Base-by-base conservation (phyloP, 1,140 invertebrate genomes). In the Mizuhopecten yessoensis region DNA sequence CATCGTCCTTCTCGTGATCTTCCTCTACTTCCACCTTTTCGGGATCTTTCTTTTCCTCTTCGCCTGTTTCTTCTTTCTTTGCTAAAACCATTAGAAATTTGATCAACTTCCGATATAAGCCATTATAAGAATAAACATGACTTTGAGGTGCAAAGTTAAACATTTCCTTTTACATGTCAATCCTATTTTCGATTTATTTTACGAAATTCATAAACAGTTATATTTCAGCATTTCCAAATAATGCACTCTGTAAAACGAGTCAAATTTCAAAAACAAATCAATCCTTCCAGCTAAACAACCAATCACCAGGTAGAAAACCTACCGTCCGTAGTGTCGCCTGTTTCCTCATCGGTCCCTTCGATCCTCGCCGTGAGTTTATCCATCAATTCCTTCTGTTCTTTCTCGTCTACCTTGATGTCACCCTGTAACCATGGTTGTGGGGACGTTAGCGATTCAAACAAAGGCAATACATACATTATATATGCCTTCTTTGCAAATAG, bases 21-120 rank as follows among this genome's bases (percentile, higher is more conserved):
- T 93, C 92, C 34, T 93, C 88, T 9, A 89, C 87, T 29, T 93
- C 94, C 29, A 92, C 92, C 34, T 94, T 92, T 34, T 92, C 90
- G 20, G 93, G 91, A 86, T 93, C 91, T 75, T 93, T 93, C 86
- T 93, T 89, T 34, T 90, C 89, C 75, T 91, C 89, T 91, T 91
- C 87, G 3, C 33, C 87, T 34, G 88, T 86, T 33, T 75, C 87
- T 34, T 93, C 93, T 23, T 91, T 89, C 36, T 91, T 75, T 75
- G 57, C 57, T 75, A n/a, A 75, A 75, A 75, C 17, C 42, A 45
- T 45, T 17, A 39, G 42, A 45, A 45, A 9, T 13, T 45, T 15
- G 42, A 13, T 45, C 9, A 13, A 45, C 0, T 17, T 45, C 17
- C 42, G 17, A 45, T 13, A 1, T 20, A 17, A 10, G 42, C 17